These are phyloP conservation scores for Metaphire vulgaris DNA, from an alignment of 1,140 invertebrate genomes.

Conservation along the genomic window DNA sequence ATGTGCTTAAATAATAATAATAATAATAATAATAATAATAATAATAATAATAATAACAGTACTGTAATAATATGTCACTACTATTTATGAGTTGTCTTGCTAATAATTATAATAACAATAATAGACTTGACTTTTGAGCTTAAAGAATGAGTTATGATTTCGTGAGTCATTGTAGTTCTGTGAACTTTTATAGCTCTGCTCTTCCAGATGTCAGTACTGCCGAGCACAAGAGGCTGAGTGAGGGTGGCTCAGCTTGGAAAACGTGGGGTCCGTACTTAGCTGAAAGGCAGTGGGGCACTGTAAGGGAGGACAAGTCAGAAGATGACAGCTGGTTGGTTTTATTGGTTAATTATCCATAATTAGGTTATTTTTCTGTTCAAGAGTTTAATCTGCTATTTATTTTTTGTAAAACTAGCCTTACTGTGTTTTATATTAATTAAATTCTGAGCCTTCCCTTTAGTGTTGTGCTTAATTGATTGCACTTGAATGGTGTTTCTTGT, in stretches of 20 bases:
- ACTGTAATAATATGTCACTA: neutral
- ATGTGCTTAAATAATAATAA: neutral
- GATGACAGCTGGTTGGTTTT: conserved; percentile 50
- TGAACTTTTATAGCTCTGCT: neutral
- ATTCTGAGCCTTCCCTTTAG: conserved; percentile 2
- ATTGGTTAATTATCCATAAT: no score
- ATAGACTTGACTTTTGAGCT: no score
- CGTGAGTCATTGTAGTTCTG: no score
- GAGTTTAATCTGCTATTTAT: no score
- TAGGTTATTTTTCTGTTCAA: no score
- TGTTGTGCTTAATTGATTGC: neutral
- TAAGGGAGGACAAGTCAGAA: conserved; percentile 52
- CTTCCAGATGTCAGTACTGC: neutral
- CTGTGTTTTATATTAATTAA: no score
- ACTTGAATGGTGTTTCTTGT: neutral
- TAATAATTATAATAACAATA: no score
- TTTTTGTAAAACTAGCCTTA: no score
- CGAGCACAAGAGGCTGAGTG: neutral
- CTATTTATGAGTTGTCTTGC: neutral
- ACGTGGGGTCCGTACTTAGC: conserved; percentile 52
- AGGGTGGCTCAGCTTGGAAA: conserved; percentile 43
- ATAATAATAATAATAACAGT: neutral
- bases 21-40: neutral
- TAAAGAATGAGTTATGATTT: no score
- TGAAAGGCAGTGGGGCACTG: conserved; percentile 53